A percentile compares a stretch with the other conserved stretches of the same genome.
These are phyloP conservation scores for Pholis gunnellus DNA, from an alignment of 2,113 vertebrate species.

Conservation along the genomic window DNA sequence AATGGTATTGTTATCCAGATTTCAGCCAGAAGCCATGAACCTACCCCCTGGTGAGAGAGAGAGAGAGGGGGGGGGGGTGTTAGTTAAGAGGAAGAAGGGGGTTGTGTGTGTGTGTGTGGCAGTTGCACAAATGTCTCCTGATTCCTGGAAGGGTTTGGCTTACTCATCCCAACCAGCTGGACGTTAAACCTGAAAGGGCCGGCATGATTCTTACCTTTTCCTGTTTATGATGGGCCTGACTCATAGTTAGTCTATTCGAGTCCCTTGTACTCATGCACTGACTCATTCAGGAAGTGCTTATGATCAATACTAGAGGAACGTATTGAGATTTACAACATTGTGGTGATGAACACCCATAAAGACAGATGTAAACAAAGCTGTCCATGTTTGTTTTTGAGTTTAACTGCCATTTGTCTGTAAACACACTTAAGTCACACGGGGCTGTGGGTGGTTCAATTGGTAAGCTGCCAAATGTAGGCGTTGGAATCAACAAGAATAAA, in stretches of 20 bases:
- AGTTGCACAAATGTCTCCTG: conserved; percentile 53
- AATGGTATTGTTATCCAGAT: conserved; percentile 72
- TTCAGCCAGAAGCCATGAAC: conserved; percentile 68
- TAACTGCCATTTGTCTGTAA: background rate
- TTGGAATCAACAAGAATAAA: conserved; percentile 9
- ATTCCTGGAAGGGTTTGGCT: conserved; percentile 63
- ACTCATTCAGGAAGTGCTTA: conserved; percentile 37
- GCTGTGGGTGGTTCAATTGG: conserved; percentile 17
- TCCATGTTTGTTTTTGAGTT: background rate
- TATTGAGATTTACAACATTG: conserved; percentile 15
- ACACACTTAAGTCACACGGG: background rate
- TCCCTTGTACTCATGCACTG: conserved; percentile 49
- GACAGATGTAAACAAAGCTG: background rate
- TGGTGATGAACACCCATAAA: background rate
- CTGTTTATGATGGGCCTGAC: conserved; percentile 62
- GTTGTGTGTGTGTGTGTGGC: conserved; percentile 58
- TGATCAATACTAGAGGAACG: conserved; percentile 21
- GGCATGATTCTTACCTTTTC: conserved; percentile 53
- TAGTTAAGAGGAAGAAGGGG: conserved; percentile 64
- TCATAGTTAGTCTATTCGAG: conserved; percentile 65
- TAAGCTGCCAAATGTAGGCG: conserved; percentile 33
- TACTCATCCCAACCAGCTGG: conserved; percentile 54
- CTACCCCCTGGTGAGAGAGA: conserved; percentile 76
- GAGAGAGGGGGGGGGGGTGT: conserved; percentile 61
- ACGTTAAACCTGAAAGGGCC: conserved; percentile 47